Base-by-base conservation (phyloP, 2,888 invertebrate species). In the Lacanobia oleracea region DNA sequence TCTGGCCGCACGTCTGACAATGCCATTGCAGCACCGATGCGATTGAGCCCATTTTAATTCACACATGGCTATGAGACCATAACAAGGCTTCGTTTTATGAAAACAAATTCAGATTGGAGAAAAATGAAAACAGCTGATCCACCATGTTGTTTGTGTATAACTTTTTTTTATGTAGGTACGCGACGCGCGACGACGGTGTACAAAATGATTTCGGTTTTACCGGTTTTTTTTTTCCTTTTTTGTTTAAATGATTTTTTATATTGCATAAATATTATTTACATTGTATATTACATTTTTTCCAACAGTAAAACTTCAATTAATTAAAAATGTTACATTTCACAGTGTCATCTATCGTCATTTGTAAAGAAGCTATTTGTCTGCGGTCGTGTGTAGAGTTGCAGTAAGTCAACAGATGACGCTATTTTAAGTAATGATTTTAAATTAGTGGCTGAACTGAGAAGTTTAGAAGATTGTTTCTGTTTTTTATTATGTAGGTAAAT, bases 1-100 rank as follows among this genome's bases (percentile, higher is more conserved):
- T 98, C 95, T 98, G 97, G 96, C 98, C 97, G 96, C 98, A 98
- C 95, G 97, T 97, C 94, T 97, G 97, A 97, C 98, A 98, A 96
- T 98, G 98, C 98, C 98, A 98, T 97, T 98, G 98, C 94, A 98
- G 97, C 96, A 98, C 98, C 94, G 98, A 98, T 96, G 98, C 98
- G 96, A 98, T 98, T 94, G 98, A 98, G 96, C 98, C 98, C 98
- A 98, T 98, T 95, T 95, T 96, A 96, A 94, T 95, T 94, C 94
- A 95, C 93, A 93, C 96, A 96, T 96, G 96, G 96, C 95, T 96
- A 96, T 91, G 91, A 91, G 90, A 95, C 95, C 96, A 95, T 95
- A 93, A 92, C 94, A 94, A 90, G 88, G 88, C 94, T 88, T 91
- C 92, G 91, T 94, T 95, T 93, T 93, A 92, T 83, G 86, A 92